Percentiles rank a stretch among this genome's conserved stretches.
These are phyloP conservation scores for Stenotaenia linearis DNA, from an alignment of 2,888 invertebrate species.

Conservation along the genomic window DNA sequence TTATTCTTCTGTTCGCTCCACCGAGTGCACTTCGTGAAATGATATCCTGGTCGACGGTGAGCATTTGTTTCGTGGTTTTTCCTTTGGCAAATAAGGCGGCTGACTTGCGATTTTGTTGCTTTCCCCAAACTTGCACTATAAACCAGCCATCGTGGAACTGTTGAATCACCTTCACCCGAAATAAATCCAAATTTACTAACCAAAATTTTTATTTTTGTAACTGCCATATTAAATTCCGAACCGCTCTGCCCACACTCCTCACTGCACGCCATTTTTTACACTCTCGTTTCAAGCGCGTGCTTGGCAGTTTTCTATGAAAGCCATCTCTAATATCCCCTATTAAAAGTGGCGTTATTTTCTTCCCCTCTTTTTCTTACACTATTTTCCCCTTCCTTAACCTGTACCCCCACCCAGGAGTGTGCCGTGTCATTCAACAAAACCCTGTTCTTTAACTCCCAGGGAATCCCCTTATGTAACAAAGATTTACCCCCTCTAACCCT, in stretches of 20 bases:
- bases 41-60: constrained; percentile 42
- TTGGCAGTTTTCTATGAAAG: not conserved
- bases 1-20: not conserved
- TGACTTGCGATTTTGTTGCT: constrained; percentile 46
- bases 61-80: constrained; percentile 43
- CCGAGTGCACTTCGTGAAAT: constrained; percentile 24
- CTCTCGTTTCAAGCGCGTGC: not conserved
- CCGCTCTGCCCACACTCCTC: not conserved
- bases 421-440: constrained; percentile 7
- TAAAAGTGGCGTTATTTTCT: constrained; percentile 1
- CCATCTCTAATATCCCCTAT: not conserved
- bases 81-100: constrained; percentile 39
- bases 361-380: not conserved
- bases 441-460: constrained; percentile 9
- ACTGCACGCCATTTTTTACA: not conserved
- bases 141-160: constrained; percentile 50
- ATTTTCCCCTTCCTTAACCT: constrained; percentile 2
- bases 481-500: not conserved
- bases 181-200: not conserved
- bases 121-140: constrained; percentile 52
- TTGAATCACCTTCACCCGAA: constrained; percentile 47
- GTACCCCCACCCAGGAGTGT: constrained; percentile 14
- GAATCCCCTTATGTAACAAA: not conserved
- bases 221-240: not conserved
- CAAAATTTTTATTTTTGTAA: not conserved